Conservation (phyloP, 2,888 invertebrate genomes). For the Ectemnius continuus region DNA sequence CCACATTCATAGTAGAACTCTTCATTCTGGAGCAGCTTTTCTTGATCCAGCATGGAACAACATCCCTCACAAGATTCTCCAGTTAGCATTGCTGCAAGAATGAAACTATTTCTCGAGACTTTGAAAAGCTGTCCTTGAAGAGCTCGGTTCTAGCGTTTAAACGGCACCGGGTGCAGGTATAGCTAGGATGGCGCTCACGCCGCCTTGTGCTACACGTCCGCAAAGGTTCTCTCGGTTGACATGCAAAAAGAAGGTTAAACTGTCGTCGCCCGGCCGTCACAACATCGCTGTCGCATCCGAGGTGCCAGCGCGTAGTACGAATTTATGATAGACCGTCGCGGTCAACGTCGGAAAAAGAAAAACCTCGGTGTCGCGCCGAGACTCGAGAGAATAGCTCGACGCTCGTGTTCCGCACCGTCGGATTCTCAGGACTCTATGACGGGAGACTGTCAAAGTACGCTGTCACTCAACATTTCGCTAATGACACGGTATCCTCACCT, state of each 20-base stretch:
- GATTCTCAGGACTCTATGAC: constrained; percentile 40
- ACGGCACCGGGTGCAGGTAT: constrained; percentile 14
- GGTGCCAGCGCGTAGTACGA: not conserved
- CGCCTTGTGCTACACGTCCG: constrained; percentile 36
- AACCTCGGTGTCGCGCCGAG: not conserved
- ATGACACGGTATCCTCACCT: not conserved
- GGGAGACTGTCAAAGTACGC: constrained; percentile 51
- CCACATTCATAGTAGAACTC: constrained; percentile 20
- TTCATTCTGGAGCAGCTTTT: constrained; percentile 20
- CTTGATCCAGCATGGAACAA: constrained; percentile 17
- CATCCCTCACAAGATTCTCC: no score
- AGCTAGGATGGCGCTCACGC: constrained; percentile 43
- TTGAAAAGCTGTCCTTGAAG: not conserved
- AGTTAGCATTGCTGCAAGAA: no score
- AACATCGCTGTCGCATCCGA: constrained; percentile 13
- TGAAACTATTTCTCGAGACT: not conserved
- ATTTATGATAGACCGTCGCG: constrained; percentile 26
- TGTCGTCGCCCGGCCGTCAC: constrained; percentile 12
- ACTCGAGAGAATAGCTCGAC: not conserved
- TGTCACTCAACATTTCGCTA: constrained; percentile 21
- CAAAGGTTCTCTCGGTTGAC: constrained; percentile 37
- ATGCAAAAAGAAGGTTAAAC: constrained; percentile 44
- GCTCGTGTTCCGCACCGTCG: constrained; percentile 18
- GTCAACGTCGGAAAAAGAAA: not conserved
- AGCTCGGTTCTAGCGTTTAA: not conserved